These are phyloP conservation scores for Germaria angustata DNA, from an alignment of 2,888 invertebrate species.

Conservation along the genomic window DNA sequence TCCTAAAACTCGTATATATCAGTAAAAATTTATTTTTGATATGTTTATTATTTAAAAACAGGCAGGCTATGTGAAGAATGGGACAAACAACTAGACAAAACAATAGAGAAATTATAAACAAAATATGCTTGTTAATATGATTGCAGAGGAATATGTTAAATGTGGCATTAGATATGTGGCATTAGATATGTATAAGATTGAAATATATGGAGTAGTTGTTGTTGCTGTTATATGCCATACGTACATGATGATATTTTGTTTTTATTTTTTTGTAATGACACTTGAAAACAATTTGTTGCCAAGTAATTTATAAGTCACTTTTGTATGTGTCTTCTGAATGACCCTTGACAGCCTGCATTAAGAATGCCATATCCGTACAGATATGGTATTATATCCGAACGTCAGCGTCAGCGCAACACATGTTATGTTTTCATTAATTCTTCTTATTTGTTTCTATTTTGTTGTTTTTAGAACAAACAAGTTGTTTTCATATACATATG, in stretches of 20 bases:
- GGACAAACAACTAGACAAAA: not conserved
- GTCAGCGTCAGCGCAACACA: not conserved
- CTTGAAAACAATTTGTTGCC: conserved; percentile 68
- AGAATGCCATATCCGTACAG: not conserved
- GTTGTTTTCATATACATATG: too few species aligned
- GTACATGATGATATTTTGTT: conserved; percentile 32
- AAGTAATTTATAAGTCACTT: conserved; percentile 65
- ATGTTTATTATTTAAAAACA: conserved; percentile 63
- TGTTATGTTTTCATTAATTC: conserved; percentile 42
- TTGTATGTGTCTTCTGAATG: conserved; percentile 43
- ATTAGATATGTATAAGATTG: not conserved
- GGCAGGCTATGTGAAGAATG: not conserved
- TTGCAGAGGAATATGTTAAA: not conserved
- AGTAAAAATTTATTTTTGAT: conserved; percentile 50
- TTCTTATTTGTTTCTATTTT: not conserved
- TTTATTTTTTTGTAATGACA: conserved; percentile 35
- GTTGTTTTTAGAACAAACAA: not conserved
- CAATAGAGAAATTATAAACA: conserved; percentile 34
- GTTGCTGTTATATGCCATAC: conserved; percentile 3
- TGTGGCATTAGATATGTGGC: conserved; percentile 4
- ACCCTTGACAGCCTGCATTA: conserved; percentile 58
- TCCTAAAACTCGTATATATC: conserved; percentile 11
- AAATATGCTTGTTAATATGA: conserved; percentile 22
- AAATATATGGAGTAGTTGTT: not conserved
- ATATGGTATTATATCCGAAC: conserved; percentile 22